Evolutionary conservation across 1,140 invertebrate species (phyloP).

Genomic region (Ceratosolen fusciceps): DNA sequence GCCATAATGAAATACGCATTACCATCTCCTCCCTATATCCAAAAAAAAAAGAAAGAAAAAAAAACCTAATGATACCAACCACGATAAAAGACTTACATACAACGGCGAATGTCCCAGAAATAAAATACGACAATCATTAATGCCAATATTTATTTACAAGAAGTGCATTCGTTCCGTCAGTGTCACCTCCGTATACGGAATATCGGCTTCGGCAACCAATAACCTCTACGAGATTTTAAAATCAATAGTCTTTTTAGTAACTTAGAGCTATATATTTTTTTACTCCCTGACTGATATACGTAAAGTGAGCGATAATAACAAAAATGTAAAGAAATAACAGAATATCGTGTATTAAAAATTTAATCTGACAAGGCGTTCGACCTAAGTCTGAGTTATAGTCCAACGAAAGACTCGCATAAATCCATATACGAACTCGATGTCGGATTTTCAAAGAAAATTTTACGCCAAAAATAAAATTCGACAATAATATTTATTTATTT

Average conservation of each 20-base stretch:
- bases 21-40: not conserved
- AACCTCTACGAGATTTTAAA: too few species aligned
- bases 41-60: too few species aligned
- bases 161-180: too few species aligned
- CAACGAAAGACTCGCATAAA: not conserved
- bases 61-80: too few species aligned
- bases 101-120: too few species aligned
- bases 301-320: not conserved
- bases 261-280: too few species aligned
- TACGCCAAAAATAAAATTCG: not conserved
- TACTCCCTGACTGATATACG: not conserved
- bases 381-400: constrained; percentile 15
- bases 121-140: too few species aligned
- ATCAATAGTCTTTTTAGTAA: not conserved
- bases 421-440: not conserved
- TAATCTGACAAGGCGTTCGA: constrained; percentile 22
- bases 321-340: not conserved
- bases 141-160: too few species aligned
- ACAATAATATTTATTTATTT: not conserved
- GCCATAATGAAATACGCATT: constrained; percentile 44
- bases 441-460: not conserved
- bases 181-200: too few species aligned
- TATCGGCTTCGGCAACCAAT: too few species aligned
- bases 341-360: not conserved
- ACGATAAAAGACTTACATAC: too few species aligned